Percentiles rank a stretch among this genome's conserved stretches.
Conservation (phyloP, 2,113 vertebrate genomes). For the Lampris megalopsis region DNA sequence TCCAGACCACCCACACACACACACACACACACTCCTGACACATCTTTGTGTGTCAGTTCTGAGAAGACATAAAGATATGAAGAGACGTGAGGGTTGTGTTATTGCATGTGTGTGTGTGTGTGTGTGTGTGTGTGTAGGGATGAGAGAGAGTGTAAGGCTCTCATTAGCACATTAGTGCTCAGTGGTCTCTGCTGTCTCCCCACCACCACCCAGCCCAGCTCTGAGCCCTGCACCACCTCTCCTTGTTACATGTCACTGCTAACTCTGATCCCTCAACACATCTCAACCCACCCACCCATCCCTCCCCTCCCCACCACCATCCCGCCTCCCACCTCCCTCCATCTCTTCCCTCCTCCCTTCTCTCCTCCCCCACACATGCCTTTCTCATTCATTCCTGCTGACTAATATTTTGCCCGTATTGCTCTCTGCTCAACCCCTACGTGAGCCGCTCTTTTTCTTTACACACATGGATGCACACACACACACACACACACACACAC, state of each 20-base stretch:
- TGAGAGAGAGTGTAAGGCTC: not conserved
- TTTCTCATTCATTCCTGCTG: slow-evolving; percentile 46
- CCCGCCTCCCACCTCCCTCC: slow-evolving; percentile 1
- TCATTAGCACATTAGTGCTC: slow-evolving; percentile 13
- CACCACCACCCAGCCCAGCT: not conserved
- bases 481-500: slow-evolving; percentile 1
- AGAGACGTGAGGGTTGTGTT: not conserved
- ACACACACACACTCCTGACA: no score
- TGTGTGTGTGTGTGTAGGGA: not conserved
- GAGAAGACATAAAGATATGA: no score
- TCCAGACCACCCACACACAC: no score
- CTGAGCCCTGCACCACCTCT: not conserved
- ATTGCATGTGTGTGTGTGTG: slow-evolving; percentile 25
- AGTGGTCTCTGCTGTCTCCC: not conserved
- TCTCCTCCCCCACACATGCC: slow-evolving; percentile 2
- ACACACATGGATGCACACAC: slow-evolving; percentile 11
- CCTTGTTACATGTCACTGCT: not conserved
- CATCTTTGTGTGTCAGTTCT: no score
- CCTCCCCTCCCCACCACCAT: not conserved
- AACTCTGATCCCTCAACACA: slow-evolving; percentile 2
- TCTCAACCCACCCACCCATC: slow-evolving; percentile 17
- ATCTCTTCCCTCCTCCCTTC: slow-evolving; percentile 10
- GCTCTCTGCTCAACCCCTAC: not conserved
- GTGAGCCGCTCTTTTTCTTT: not conserved
- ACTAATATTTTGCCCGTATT: slow-evolving; percentile 41